Conservation (phyloP, 1,140 invertebrate genomes). For the Drosophila guanche region DNA sequence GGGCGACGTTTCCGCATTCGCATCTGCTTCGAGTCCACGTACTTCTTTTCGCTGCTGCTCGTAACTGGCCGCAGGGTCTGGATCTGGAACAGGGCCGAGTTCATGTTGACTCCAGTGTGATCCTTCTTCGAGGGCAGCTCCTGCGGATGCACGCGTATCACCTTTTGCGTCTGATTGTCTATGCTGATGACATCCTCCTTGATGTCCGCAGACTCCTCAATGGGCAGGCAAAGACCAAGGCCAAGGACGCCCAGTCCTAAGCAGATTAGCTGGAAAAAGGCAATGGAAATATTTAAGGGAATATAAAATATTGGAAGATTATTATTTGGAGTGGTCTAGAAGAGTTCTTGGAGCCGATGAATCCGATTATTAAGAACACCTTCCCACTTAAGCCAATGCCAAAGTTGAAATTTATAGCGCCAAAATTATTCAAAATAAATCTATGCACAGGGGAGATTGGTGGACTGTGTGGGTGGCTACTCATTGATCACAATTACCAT, state of each 20-base stretch:
- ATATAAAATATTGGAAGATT: background rate
- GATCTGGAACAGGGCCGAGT: conserved; percentile 74
- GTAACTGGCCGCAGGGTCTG: conserved; percentile 59
- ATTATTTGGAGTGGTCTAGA: too few relatives aligned
- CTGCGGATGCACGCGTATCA: conserved; percentile 71
- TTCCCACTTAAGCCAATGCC: too few relatives aligned
- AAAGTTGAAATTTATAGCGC: too few relatives aligned
- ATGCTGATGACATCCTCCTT: conserved; percentile 74
- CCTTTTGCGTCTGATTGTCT: conserved; percentile 73
- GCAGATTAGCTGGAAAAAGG: conserved; percentile 30
- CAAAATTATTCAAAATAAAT: too few relatives aligned
- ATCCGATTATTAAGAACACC: background rate
- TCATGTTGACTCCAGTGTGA: conserved; percentile 52
- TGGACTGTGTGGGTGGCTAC: conserved; percentile 8
- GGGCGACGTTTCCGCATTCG: conserved; percentile 58
- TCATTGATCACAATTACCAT: conserved; percentile 72
- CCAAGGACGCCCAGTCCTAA: conserved; percentile 21
- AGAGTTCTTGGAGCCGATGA: too few relatives aligned
- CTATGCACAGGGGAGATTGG: too few relatives aligned
- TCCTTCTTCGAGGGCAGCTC: conserved; percentile 69
- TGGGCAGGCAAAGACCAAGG: conserved; percentile 3
- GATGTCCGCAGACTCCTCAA: conserved; percentile 49
- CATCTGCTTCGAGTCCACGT: conserved; percentile 70
- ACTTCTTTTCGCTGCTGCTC: conserved; percentile 24
- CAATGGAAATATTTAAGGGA: too few relatives aligned